Evolutionary conservation across 2,888 invertebrate genomes (phyloP).

Genomic region (Marronus borbonicus): DNA sequence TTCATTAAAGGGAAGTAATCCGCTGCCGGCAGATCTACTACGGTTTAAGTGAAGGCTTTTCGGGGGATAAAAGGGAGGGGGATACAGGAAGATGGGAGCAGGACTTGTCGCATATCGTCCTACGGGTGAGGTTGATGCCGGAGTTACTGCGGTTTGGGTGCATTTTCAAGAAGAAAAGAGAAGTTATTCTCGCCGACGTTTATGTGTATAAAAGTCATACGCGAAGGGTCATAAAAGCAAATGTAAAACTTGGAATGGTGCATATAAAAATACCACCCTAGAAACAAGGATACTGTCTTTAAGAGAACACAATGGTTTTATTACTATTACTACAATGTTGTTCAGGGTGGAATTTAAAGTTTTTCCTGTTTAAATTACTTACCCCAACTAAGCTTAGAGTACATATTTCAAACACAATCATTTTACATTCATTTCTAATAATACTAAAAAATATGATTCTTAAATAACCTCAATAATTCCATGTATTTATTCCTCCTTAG

Average conservation of each 20-base stretch:
- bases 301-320: too few relatives aligned
- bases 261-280: background rate
- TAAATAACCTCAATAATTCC: too few relatives aligned
- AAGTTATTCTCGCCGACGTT: slow-evolving; percentile 12
- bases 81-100: background rate
- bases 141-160: background rate
- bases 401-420: too few relatives aligned
- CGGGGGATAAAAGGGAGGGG: background rate
- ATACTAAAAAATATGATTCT: too few relatives aligned
- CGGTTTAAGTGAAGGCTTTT: slow-evolving; percentile 10
- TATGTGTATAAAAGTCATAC: slow-evolving; percentile 21
- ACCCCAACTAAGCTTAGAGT: too few relatives aligned
- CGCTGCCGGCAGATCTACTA: slow-evolving; percentile 32
- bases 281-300: background rate
- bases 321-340: background rate
- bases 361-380: too few relatives aligned
- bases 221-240: slow-evolving; percentile 2
- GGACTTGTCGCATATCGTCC: background rate
- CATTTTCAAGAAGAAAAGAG: slow-evolving; percentile 3
- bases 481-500: too few relatives aligned
- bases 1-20: slow-evolving; percentile 48
- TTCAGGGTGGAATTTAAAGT: too few relatives aligned
- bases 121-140: background rate
- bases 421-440: too few relatives aligned
- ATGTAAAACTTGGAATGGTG: slow-evolving; percentile 22